Evolutionary conservation across 2,888 invertebrate genomes (phyloP).

Genomic region (Agriotes lineatus): DNA sequence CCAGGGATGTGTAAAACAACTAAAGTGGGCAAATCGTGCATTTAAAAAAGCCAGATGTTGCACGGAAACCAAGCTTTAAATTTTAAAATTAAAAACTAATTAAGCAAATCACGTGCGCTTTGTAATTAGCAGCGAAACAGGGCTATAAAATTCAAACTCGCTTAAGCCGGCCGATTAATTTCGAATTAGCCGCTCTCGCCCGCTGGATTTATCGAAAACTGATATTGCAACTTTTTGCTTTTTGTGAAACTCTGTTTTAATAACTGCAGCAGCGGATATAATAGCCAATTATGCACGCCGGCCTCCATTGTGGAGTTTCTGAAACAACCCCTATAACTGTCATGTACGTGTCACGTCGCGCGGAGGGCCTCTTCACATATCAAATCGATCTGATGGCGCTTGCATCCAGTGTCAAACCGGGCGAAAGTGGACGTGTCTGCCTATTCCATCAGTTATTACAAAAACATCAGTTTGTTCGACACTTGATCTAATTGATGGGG

Average conservation of each 20-base stretch:
- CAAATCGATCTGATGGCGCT: conserved; percentile 38
- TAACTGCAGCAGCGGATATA: background rate
- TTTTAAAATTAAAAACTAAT: too few species aligned
- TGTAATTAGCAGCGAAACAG: too few species aligned
- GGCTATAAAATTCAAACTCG: background rate
- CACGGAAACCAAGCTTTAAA: too few species aligned
- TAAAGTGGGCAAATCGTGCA: too few species aligned
- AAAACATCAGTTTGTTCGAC: background rate
- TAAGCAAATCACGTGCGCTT: too few species aligned
- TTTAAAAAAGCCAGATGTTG: too few species aligned
- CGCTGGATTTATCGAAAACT: conserved; percentile 13
- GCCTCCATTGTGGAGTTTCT: conserved; percentile 19
- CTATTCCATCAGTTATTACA: conserved; percentile 13
- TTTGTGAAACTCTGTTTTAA: background rate
- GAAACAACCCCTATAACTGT: conserved; percentile 38
- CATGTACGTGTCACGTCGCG: conserved; percentile 36
- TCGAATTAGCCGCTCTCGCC: conserved; percentile 1
- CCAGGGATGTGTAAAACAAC: too few species aligned
- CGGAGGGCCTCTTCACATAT: conserved; percentile 40
- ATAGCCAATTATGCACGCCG: background rate
- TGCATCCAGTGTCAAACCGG: conserved; percentile 32
- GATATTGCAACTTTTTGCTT: background rate
- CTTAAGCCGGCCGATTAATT: background rate
- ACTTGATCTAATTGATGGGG: background rate
- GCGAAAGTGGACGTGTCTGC: conserved; percentile 34